phyloP scores from a whole-genome alignment of 2,113 vertebrate species.

The Chascanopsetta lugubris region DNA sequence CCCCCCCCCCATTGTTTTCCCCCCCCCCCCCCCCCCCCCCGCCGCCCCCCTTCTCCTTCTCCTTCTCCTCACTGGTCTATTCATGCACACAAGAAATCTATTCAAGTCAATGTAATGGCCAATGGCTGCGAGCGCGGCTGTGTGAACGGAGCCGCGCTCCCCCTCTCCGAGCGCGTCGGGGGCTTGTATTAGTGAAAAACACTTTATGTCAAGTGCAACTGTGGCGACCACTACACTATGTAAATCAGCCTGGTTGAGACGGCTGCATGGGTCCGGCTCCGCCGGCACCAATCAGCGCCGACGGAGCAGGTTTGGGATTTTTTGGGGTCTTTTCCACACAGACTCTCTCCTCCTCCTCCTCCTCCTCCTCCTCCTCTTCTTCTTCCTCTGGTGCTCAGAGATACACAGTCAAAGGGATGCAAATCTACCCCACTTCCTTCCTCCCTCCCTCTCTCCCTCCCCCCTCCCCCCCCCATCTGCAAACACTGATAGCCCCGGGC shows the following conservation, averaged over 20 bases:
- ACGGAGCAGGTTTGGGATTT: conserved; percentile 46
- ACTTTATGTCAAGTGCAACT: conserved; percentile 75
- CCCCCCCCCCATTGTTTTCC: conserved; percentile 45
- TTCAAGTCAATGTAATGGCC: conserved; percentile 76
- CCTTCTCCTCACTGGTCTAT: conserved; percentile 62
- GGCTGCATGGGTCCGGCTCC: conserved; percentile 47
- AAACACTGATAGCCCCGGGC: conserved; percentile 75
- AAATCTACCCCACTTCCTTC: conserved; percentile 74
- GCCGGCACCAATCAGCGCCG: conserved; percentile 46
- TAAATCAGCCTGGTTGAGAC: conserved; percentile 71
- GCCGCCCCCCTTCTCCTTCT: too few relatives aligned
- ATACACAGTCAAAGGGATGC: conserved; percentile 79
- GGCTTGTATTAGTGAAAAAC: conserved; percentile 65
- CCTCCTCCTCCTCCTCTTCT: conserved; percentile 23
- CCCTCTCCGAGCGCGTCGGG: conserved; percentile 48
- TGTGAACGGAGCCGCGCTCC: conserved; percentile 64
- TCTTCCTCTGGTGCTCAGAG: conserved; percentile 66
- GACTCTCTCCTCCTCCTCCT: conserved; percentile 5
- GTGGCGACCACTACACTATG: conserved; percentile 68
- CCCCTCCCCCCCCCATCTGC: conserved; percentile 73
- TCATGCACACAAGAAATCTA: conserved; percentile 76
- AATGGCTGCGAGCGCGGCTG: conserved; percentile 59
- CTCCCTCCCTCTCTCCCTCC: too few relatives aligned
- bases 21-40: conserved; percentile 28
- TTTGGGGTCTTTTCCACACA: conserved; percentile 48